Base-by-base conservation (phyloP, 2,797 vertebrate species). In the Aviceda leuphotes region DNA sequence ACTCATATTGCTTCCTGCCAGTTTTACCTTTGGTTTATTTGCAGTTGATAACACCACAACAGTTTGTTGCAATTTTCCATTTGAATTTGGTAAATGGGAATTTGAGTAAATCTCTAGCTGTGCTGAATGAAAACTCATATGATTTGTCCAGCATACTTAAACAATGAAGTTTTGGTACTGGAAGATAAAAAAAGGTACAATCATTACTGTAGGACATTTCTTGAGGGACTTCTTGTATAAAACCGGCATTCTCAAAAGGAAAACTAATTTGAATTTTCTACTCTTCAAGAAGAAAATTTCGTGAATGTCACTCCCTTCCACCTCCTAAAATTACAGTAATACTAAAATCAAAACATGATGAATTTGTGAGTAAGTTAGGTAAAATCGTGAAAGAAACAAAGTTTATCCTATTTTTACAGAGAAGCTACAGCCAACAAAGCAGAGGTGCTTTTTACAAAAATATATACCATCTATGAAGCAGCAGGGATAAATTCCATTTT, bases 251-350 rank as follows among this genome's bases (percentile, higher is more conserved):
- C 46, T 77, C 31, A 59, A 52, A 80, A 43, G 19, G 15, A 70
- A 50, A 83, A 15, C 1, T 19, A 15, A 46, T 8, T 46, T 33
- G 4, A 74, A 54, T 76, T 72, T 67, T 78, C 56, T 26, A 8
- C 8, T 77, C 19, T 43, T 50, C 19, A 49, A 67, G 61, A 55
- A 43, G 12, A 65, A 76, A 65, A 49, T 8, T 12, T 30, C 54
- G 30, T 10, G 35, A 58, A 15, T 0, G 1, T 10, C 14, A 55
- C 15, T 8, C 3, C 6, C 6, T 30, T 55, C 19, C 9, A 50
- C 4, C 4, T 76, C 9, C 49, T 43, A 54, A 67, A 78, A 31
- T 15, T 24, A 41, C 5, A 79, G 37, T 4, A n/a, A 66, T 3
- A 18, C 3, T 39, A 58, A 78, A 88, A 76, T 26, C 31, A 71